Percentiles rank a stretch among this genome's conserved stretches.
phyloP scores from a whole-genome alignment of 2,113 vertebrate species.

The Hippocampus abdominalis region DNA sequence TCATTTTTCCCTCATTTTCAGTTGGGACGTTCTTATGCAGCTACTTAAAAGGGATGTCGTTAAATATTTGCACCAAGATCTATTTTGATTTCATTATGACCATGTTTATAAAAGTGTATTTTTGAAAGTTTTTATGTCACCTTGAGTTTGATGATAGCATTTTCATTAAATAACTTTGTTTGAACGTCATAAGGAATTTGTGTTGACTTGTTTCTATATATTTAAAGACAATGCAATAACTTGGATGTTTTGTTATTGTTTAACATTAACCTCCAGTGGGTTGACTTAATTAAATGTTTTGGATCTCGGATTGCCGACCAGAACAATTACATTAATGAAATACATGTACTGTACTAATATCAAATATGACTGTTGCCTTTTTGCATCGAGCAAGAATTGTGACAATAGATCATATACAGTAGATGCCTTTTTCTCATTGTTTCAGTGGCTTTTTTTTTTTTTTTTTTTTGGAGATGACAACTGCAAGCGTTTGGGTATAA shows the following conservation, averaged over 20 bases:
- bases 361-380: not conserved
- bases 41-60: too few relatives aligned
- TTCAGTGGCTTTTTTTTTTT: not conserved
- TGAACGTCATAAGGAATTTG: not conserved
- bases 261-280: not conserved
- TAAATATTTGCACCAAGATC: not conserved
- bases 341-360: not conserved
- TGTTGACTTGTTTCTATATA: not conserved
- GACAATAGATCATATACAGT: not conserved
- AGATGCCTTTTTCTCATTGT: not conserved
- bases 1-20: not conserved
- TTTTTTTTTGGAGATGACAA: not conserved
- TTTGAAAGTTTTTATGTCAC: not conserved
- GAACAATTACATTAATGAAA: not conserved
- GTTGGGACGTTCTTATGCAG: not conserved
- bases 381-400: not conserved
- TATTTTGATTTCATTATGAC: not conserved
- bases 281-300: not conserved
- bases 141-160: not conserved
- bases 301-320: not conserved
- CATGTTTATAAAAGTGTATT: not conserved
- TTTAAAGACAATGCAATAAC: not conserved
- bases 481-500: too few relatives aligned
- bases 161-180: not conserved
- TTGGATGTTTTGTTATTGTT: not conserved